Base-by-base conservation (phyloP, 2,113 vertebrate genomes). In the Oncorhynchus keta region DNA sequence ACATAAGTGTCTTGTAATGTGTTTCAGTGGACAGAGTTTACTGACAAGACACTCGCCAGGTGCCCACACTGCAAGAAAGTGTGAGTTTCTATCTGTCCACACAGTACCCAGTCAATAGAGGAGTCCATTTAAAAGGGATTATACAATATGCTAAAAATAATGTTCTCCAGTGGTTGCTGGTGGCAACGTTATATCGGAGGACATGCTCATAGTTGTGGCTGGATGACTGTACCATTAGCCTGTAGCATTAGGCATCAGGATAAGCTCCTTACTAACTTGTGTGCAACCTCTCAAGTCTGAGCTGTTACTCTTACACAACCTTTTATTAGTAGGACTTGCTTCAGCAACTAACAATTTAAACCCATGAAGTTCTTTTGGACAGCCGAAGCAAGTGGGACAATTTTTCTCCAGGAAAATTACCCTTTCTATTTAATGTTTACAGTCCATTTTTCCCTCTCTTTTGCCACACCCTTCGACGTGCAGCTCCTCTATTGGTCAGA, bases 51-150 rank as follows among this genome's bases (percentile, higher is more conserved):
- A 24, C 91, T 97, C 90, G 96, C 96, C 70, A 90, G 95, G 51
- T 97, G 96, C 87, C 96, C 96, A 9, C 96, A 97, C 90, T 97
- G 96, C 93, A 95, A 95, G 83, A 96, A 96, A 95, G 96, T 97
- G 96, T 97, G 86, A 96, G 96, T 95, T 80, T 79, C 22, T 59
- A 12, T 57, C 20, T 45, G 7, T 4, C 39, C 75, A n/a, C 6
- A 7, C n/a, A 16, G 26, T 24, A 4, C 32, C 24, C 65, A 13
- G 67, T 20, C 30, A 35, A 68, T 39, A 5, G 32, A 45, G 67
- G 51, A 16, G 51, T 45, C 39, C 2, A 18, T 55, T 55, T 18
- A 14, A 55, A 16, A 5, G 51, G 12, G 3, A 4, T 55, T 18
- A 55, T 18, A 55, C 51, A 55, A 18, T 55, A 55, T 55, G 51